Percentiles rank a stretch among this genome's conserved stretches.
Conservation (phyloP, 2,888 invertebrate species). For the Eudasyphora cyanicolor region DNA sequence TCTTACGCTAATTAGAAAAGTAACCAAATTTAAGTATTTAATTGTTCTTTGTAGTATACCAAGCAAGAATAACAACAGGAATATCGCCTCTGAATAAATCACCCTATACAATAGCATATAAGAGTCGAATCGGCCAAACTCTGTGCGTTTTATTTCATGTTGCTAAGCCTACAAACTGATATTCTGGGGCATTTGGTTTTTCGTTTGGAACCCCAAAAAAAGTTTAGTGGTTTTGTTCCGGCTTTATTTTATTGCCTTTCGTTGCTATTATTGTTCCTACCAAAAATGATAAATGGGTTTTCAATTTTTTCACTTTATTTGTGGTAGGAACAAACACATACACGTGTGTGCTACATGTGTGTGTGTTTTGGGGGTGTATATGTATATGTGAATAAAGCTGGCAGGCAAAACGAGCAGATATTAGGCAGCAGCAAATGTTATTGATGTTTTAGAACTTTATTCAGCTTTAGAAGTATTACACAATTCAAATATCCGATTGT, state of each 20-base stretch:
- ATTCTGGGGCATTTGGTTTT: background rate
- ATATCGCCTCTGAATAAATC: too few relatives aligned
- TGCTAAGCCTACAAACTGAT: background rate
- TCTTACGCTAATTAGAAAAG: too few relatives aligned
- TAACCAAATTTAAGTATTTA: too few relatives aligned
- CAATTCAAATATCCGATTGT: background rate
- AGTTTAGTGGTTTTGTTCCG: slow-evolving; percentile 8
- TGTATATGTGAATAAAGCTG: slow-evolving; percentile 2
- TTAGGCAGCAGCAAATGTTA: slow-evolving; percentile 4
- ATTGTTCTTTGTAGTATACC: too few relatives aligned
- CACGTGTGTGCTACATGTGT: background rate
- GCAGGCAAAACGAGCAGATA: too few relatives aligned
- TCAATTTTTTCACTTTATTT: background rate
- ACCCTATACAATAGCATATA: too few relatives aligned
- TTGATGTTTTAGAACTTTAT: background rate
- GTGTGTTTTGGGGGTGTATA: background rate
- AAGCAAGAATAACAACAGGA: too few relatives aligned
- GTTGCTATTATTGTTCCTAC: background rate
- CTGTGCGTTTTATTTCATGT: too few relatives aligned
- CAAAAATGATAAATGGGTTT: slow-evolving; percentile 18
- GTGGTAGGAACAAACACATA: background rate
- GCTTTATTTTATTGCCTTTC: background rate
- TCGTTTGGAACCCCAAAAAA: background rate
- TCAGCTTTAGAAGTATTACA: background rate
- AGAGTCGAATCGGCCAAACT: too few relatives aligned